Percentiles rank a stretch among this genome's conserved stretches.
Conservation (phyloP, 1,140 invertebrate genomes). For the Musca domestica region DNA sequence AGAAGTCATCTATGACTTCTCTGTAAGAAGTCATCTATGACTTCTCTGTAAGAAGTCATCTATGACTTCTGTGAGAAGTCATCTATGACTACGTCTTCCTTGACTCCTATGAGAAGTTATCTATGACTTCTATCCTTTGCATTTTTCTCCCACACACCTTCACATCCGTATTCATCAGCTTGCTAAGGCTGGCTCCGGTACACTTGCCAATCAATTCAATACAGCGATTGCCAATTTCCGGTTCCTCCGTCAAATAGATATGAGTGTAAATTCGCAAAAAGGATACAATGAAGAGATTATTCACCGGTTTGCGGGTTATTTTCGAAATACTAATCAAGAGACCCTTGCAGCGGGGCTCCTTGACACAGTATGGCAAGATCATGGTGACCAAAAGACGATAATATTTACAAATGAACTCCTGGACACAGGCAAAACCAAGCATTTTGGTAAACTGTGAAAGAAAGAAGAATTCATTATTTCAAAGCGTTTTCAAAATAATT, state of each 20-base stretch:
- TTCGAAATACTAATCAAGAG: constrained; percentile 43
- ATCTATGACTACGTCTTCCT: no score
- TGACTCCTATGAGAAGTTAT: no score
- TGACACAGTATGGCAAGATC: constrained; percentile 56
- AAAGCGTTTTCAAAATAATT: not conserved
- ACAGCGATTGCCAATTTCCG: constrained; percentile 59
- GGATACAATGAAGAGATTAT: constrained; percentile 60
- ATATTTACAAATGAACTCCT: constrained; percentile 49
- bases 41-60: no score
- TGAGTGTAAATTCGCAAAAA: constrained; percentile 67
- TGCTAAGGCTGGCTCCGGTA: constrained; percentile 56
- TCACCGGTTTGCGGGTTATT: constrained; percentile 57
- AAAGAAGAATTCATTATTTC: not conserved
- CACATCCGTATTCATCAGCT: constrained; percentile 58
- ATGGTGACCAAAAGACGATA: constrained; percentile 48
- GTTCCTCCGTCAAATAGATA: constrained; percentile 62
- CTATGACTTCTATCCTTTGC: no score
- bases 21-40: no score
- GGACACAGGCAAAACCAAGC: constrained; percentile 46
- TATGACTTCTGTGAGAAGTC: no score
- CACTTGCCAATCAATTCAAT: constrained; percentile 60
- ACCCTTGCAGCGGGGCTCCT: constrained; percentile 44
- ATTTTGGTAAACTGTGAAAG: constrained; percentile 39
- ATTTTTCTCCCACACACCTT: constrained; percentile 50
- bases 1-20: no score